phyloP scores from a whole-genome alignment of 2,888 invertebrate genomes.

The Drosophila kambysellisi region DNA sequence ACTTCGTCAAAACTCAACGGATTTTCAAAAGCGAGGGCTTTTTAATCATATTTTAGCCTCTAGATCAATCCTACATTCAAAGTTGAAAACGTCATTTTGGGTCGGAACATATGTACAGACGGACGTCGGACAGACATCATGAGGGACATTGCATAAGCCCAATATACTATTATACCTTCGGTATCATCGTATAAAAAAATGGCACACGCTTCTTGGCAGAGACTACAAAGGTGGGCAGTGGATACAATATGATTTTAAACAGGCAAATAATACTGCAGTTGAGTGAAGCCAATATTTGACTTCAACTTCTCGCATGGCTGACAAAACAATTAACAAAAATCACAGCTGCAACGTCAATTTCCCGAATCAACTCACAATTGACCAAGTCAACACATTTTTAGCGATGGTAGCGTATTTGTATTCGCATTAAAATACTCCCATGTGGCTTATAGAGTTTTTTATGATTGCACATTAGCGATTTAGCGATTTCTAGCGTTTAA shows the following conservation, averaged over 20 bases:
- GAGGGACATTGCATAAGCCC: too few relatives aligned
- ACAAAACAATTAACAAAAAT: slow-evolving; percentile 47
- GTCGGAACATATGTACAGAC: too few relatives aligned
- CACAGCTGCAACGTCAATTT: slow-evolving; percentile 11
- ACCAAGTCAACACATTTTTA: background rate
- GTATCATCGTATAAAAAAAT: background rate
- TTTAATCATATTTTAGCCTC: too few relatives aligned
- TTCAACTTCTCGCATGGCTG: slow-evolving; percentile 23
- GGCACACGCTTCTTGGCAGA: background rate
- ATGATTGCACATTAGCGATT: background rate
- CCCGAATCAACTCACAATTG: slow-evolving; percentile 17
- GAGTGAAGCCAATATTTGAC: slow-evolving; percentile 22
- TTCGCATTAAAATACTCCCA: background rate
- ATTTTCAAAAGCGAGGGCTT: too few relatives aligned
- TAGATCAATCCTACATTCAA: too few relatives aligned
- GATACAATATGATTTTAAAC: background rate
- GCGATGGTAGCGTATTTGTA: slow-evolving; percentile 5
- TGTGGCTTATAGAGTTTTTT: background rate
- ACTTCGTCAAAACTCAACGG: too few relatives aligned
- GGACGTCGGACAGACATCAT: too few relatives aligned
- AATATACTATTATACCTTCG: too few relatives aligned
- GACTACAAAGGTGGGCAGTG: background rate
- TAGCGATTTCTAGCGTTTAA: background rate
- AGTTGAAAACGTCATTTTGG: too few relatives aligned
- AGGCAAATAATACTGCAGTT: slow-evolving; percentile 11